Base-by-base conservation (phyloP, 2,888 invertebrate species). In the Oscheius sp. region DNA sequence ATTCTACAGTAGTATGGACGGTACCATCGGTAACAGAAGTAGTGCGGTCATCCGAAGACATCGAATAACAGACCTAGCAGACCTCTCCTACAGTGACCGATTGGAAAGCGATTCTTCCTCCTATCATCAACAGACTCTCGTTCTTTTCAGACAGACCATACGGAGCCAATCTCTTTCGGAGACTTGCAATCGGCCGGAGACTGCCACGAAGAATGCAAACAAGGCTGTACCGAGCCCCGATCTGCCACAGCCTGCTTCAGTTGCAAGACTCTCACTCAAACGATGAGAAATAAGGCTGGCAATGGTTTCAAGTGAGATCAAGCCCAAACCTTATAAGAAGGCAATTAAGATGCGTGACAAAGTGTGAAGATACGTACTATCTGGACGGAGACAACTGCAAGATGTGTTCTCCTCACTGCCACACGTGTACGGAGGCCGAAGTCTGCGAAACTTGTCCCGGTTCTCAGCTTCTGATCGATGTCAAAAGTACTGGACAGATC, bases 311-410 rank as follows among this genome's bases (percentile, higher is more conserved):
- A 85, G 86, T 86, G n/a, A 70, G 58, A 75, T 74, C 37, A 7
- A 10, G 1, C 7, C 42, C 42, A 42, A 5, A 7, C 7, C 4
- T 7, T 5, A 42, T 42, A 42, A 42, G 4, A 42, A 42, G 7
- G 29, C 42, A 21, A 21, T 71, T 42, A 33, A 84, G 84, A 74
- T 88, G 88, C 76, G 88, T 89, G 1, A 71, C 80, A 5, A 78
- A 82, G n/a, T 89, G 89, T 68, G 88, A 86, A 29, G 86, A 83
- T 57, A 89, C 89, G 2, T 86, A 81, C 76, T 88, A 79, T 76
- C 74, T 83, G 72, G 88, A 89, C 51, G 83, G 81, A 0, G 85
- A 86, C 75, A 81, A 83, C 58, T 88, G 88, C 77, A 86, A 86
- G 72, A 81, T 79, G 75, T 89, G 89, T 78, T 78, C 79, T 47